These are phyloP conservation scores for Gymnothorax javanicus DNA, from an alignment of 2,797 vertebrate genomes.

Conservation along the genomic window DNA sequence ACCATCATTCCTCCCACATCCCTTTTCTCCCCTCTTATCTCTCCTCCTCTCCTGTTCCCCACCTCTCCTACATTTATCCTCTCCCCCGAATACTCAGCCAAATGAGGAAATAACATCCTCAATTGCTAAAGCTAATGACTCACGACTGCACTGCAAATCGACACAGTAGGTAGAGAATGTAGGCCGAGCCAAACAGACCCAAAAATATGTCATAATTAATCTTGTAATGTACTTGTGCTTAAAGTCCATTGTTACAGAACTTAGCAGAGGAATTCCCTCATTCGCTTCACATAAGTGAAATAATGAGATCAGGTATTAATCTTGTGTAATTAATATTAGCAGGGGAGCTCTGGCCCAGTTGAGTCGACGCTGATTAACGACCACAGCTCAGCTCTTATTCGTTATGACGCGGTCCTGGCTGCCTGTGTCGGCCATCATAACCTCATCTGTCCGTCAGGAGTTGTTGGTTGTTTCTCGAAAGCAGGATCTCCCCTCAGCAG, in stretches of 20 bases:
- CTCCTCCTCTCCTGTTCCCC: no score
- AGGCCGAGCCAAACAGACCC: slow-evolving; percentile 1
- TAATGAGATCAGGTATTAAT: slow-evolving; percentile 50
- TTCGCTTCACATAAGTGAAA: slow-evolving; percentile 26
- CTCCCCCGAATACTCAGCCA: background rate
- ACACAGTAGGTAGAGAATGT: background rate
- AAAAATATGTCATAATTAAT: background rate
- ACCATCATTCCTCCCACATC: no score
- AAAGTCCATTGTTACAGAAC: slow-evolving; percentile 8
- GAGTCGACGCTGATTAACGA: slow-evolving; percentile 60
- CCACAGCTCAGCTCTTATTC: slow-evolving; percentile 52
- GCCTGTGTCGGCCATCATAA: slow-evolving; percentile 53
- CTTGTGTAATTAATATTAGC: slow-evolving; percentile 60
- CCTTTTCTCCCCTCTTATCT: no score
- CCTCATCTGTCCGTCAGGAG: slow-evolving; percentile 46
- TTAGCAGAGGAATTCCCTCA: slow-evolving; percentile 8
- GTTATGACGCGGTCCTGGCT: slow-evolving; percentile 49
- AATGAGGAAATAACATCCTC: background rate
- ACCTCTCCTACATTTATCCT: background rate
- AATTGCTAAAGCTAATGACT: background rate
- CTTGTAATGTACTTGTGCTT: slow-evolving; percentile 15
- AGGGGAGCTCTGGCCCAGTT: slow-evolving; percentile 38
- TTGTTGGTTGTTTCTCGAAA: slow-evolving; percentile 36
- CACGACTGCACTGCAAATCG: background rate
- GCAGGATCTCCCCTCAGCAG: slow-evolving; percentile 49